Percentiles rank a stretch among this genome's conserved stretches.
Evolutionary conservation across 1,140 invertebrate species (phyloP).

Genomic region (Pomacea maculata): DNA sequence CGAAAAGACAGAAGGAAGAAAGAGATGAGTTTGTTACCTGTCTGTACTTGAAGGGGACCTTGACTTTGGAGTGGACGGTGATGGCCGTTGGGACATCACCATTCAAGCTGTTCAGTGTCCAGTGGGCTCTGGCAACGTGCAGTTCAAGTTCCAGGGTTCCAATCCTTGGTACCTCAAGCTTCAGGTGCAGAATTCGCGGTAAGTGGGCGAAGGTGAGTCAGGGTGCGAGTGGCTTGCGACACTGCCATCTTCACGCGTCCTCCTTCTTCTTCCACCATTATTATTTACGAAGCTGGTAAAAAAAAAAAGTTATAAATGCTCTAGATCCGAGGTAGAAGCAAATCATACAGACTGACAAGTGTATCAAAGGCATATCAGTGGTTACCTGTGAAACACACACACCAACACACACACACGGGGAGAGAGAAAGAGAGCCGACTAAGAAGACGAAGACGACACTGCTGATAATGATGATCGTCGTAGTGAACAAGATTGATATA

Average conservation of each 20-base stretch:
- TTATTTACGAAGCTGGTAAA: not conserved
- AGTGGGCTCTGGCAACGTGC: slow-evolving; percentile 42
- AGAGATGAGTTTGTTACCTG: too few species aligned
- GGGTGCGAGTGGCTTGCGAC: too few species aligned
- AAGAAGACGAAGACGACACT: too few species aligned
- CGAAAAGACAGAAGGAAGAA: too few species aligned
- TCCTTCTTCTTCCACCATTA: not conserved
- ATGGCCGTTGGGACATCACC: slow-evolving; percentile 51
- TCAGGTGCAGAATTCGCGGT: slow-evolving; percentile 50
- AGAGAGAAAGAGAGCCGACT: too few species aligned
- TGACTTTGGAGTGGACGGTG: slow-evolving; percentile 49
- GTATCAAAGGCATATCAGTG: not conserved
- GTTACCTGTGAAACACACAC: too few species aligned
- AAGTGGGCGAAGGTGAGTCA: not conserved
- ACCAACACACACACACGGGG: not conserved
- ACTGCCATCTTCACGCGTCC: not conserved
- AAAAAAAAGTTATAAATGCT: too few species aligned
- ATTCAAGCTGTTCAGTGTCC: slow-evolving; percentile 55
- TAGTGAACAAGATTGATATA: not conserved
- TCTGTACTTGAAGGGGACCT: slow-evolving; percentile 34
- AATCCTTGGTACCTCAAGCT: slow-evolving; percentile 54
- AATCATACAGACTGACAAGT: not conserved
- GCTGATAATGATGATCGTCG: not conserved
- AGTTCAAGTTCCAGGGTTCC: slow-evolving; percentile 54
- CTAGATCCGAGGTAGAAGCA: not conserved